These are phyloP conservation scores for Karalla daura DNA, from an alignment of 2,797 vertebrate genomes.

Conservation along the genomic window DNA sequence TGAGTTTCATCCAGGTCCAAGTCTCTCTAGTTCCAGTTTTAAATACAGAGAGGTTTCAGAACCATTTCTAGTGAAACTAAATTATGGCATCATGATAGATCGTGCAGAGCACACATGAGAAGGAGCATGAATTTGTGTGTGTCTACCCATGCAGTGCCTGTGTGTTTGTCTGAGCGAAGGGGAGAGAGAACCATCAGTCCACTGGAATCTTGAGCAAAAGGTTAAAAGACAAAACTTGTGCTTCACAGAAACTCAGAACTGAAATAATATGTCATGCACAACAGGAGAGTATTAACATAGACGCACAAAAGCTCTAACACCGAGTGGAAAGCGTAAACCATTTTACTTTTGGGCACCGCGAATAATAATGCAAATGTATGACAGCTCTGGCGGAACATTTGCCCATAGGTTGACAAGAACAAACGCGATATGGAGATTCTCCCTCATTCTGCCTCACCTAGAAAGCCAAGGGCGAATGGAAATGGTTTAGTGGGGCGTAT, in stretches of 20 bases:
- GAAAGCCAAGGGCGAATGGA: constrained; percentile 78
- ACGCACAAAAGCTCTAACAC: constrained; percentile 18
- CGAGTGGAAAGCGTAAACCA: constrained; percentile 45
- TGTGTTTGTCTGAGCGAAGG: too few relatives aligned
- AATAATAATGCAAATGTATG: constrained; percentile 83
- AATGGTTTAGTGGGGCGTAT: constrained; percentile 75
- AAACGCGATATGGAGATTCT: constrained; percentile 77
- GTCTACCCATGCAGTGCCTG: too few relatives aligned
- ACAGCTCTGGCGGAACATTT: constrained; percentile 61
- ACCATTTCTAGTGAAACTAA: too few relatives aligned
- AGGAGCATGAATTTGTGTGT: too few relatives aligned
- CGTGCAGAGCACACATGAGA: too few relatives aligned
- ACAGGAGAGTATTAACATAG: constrained; percentile 24
- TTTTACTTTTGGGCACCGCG: constrained; percentile 53
- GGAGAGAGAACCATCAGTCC: too few relatives aligned
- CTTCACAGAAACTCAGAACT: constrained; percentile 6
- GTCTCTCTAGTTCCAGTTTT: too few relatives aligned
- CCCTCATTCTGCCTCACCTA: constrained; percentile 67
- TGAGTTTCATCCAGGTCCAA: too few relatives aligned
- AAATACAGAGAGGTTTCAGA: too few relatives aligned
- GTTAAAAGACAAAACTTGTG: constrained; percentile 38
- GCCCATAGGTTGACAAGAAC: constrained; percentile 82
- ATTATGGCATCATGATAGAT: too few relatives aligned
- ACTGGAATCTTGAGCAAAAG: constrained; percentile 21
- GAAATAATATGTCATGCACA: constrained; percentile 40